phyloP scores from a whole-genome alignment of 2,888 invertebrate genomes.

The Pterobdella sp. region DNA sequence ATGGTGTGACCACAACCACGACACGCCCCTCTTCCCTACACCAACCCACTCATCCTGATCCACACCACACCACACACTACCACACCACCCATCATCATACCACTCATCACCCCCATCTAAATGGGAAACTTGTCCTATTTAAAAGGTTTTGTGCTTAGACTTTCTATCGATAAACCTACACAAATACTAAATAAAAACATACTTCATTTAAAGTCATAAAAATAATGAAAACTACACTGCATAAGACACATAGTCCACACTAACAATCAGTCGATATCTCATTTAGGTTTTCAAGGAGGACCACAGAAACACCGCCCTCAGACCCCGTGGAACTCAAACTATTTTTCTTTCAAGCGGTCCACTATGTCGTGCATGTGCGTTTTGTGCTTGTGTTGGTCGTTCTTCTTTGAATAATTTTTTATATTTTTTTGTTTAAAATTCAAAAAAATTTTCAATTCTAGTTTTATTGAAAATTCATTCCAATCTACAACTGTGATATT shows the following conservation, averaged over 20 bases:
- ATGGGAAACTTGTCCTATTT: constrained; percentile 73
- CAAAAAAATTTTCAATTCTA: too few species aligned
- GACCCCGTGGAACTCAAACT: constrained; percentile 90
- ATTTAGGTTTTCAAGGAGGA: constrained; percentile 64
- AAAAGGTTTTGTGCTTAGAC: too few species aligned
- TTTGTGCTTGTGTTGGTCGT: not conserved
- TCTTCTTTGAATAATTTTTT: too few species aligned
- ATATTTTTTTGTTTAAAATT: too few species aligned
- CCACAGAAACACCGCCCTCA: constrained; percentile 56
- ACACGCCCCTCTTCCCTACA: not conserved
- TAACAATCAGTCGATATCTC: too few species aligned
- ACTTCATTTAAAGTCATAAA: too few species aligned
- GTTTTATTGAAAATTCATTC: too few species aligned
- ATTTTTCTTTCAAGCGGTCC: constrained; percentile 86
- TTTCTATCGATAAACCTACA: too few species aligned
- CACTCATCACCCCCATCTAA: constrained; percentile 34
- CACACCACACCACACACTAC: not conserved
- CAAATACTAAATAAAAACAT: too few species aligned
- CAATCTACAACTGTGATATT: too few species aligned
- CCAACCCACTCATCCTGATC: not conserved
- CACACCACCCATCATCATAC: not conserved
- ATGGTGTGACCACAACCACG: not conserved
- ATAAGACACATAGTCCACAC: too few species aligned
- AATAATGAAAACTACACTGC: too few species aligned
- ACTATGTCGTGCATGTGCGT: constrained; percentile 80